A percentile compares a stretch with the other conserved stretches of the same genome.
phyloP scores from a whole-genome alignment of 1,140 invertebrate species.

The Piezodorus guildinii region DNA sequence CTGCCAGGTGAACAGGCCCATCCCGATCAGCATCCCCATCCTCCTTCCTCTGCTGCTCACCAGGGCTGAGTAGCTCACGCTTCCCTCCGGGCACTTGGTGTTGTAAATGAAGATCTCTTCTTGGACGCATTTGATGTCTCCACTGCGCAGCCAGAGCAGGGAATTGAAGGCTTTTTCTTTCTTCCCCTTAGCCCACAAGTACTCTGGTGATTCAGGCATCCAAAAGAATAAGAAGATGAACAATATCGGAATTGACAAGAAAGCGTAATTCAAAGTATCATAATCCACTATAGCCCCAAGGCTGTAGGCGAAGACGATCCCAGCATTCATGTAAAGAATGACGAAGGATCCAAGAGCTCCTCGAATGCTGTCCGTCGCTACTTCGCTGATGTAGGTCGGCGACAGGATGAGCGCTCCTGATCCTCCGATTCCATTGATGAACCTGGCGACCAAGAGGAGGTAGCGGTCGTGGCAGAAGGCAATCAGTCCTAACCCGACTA shows the following conservation, averaged over 20 bases:
- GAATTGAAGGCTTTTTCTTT: conserved; percentile 40
- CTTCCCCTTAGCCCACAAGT: conserved; percentile 42
- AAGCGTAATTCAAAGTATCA: conserved; percentile 50
- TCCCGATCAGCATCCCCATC: conserved; percentile 41
- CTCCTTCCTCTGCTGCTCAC: conserved; percentile 35
- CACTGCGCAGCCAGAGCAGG: conserved; percentile 47
- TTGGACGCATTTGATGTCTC: conserved; percentile 36
- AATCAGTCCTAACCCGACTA: conserved; percentile 63
- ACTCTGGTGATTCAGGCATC: conserved; percentile 74
- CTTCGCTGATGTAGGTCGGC: conserved; percentile 78
- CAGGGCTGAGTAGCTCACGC: conserved; percentile 30
- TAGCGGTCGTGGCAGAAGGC: conserved; percentile 45
- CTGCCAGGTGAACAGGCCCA: conserved; percentile 71
- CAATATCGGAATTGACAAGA: conserved; percentile 49
- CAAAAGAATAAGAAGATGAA: conserved; percentile 52
- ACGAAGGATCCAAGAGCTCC: conserved; percentile 72
- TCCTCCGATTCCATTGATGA: conserved; percentile 59
- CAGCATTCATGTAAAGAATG: conserved; percentile 69
- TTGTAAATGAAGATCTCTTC: conserved; percentile 16
- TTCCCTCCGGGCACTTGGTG: background rate
- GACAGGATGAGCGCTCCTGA: conserved; percentile 67
- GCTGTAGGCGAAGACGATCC: conserved; percentile 63
- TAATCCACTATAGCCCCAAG: conserved; percentile 54
- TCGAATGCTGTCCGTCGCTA: conserved; percentile 64
- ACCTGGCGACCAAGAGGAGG: conserved; percentile 56